Evolutionary conservation across 2,888 invertebrate species (phyloP), one percentile per base, ranked within the genome.

Genomic region (Sphaerophoria rueppellii): DNA sequence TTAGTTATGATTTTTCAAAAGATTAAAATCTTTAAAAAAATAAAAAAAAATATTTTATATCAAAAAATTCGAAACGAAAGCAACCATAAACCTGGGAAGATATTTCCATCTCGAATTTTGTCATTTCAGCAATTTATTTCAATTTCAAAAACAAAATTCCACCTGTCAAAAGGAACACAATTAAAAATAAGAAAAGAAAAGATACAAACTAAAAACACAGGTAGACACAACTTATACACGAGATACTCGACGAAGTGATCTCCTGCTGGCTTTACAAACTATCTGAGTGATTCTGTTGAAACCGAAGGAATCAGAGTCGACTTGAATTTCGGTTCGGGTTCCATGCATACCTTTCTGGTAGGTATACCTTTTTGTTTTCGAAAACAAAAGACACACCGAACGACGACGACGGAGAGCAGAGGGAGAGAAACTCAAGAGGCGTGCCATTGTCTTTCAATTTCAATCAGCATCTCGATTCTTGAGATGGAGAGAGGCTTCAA

Each of bases 401-500:
- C 24, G 24, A 24, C 24, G 24, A 24, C 24, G 24, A 24, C 24
- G 24, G 24, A 24, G 24, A 24, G 24, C 46, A 35, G 69, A 58
- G 58, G 69, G 86, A 73, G 81, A 75, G 87, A 83, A 79, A 67
- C 82, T 85, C 77, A 65, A 82, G 86, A 83, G 87, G 86, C 87
- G 86, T 86, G 77, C 79, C 79, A 87, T 86, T 87, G 87, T 86
- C 86, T 87, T 85, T 69, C 73, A 71, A 70, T 55, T 85, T 69
- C 73, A 74, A 73, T 69, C 77, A 63, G 32, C 54, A 65, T 24
- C 34, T 58, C 81, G 74, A 74, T 73, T 61, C 70, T 77, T 71
- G 65, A 63, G 46, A 24, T 24, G 24, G 24, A 24, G 24, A 24
- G 24, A 24, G 63, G 35, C 35, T 80, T 82, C 85, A 87, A 87